These are phyloP conservation scores for Eclectus roratus DNA, from an alignment of 2,113 vertebrate genomes.

Conservation along the genomic window DNA sequence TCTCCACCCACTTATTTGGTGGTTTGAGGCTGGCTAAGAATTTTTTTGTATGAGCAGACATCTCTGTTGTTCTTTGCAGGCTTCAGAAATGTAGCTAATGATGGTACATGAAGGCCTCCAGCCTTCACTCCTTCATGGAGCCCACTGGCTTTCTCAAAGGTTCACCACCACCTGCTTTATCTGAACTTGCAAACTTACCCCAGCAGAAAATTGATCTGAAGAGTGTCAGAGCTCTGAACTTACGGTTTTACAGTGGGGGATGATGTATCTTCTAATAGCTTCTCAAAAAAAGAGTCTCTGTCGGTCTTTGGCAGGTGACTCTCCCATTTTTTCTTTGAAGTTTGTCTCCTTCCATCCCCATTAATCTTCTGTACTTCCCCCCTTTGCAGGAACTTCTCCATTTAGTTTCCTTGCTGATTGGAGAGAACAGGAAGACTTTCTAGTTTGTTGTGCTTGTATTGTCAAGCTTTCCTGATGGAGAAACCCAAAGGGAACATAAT, in stretches of 20 bases:
- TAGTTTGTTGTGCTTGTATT: background rate
- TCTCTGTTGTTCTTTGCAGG: conserved; percentile 8
- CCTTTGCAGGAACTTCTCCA: background rate
- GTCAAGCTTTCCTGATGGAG: background rate
- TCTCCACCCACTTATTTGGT: background rate
- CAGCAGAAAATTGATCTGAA: background rate
- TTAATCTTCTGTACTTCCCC: background rate
- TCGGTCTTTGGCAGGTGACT: background rate
- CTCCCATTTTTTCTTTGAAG: background rate
- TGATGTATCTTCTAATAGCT: background rate
- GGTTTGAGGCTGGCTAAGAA: conserved; percentile 48
- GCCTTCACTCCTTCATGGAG: background rate
- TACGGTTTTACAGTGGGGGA: background rate
- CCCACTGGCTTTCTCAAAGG: background rate
- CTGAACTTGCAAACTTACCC: background rate
- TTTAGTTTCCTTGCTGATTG: background rate
- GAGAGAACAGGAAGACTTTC: background rate
- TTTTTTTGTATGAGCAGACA: conserved; percentile 48
- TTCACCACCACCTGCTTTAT: background rate
- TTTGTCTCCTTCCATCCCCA: background rate
- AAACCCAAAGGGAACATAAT: background rate
- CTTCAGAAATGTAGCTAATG: background rate
- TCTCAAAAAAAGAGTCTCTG: background rate
- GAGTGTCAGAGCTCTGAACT: background rate
- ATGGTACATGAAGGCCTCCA: background rate